Conservation (phyloP, 2,888 invertebrate species). For the Carabus problematicus region DNA sequence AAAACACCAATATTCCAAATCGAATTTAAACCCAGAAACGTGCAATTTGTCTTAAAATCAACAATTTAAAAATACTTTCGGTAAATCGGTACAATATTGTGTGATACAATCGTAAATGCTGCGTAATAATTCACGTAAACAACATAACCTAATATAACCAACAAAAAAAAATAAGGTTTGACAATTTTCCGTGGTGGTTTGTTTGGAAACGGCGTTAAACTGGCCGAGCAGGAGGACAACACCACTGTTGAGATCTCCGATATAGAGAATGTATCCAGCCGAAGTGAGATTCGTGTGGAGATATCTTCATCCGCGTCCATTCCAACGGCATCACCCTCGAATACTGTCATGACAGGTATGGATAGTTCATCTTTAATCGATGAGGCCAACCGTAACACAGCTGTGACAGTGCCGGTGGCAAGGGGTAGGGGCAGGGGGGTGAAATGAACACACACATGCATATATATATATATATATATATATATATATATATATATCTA, state of each 20-base stretch:
- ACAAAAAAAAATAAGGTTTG: neutral
- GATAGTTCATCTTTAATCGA: neutral
- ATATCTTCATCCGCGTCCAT: conserved; percentile 48
- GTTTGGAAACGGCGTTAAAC: conserved; percentile 48
- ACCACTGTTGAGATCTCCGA: conserved; percentile 58
- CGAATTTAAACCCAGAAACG: neutral
- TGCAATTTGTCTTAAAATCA: neutral
- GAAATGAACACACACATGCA: conserved; percentile 44
- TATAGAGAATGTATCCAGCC: conserved; percentile 53
- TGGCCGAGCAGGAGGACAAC: conserved; percentile 57
- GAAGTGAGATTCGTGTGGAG: conserved; percentile 46
- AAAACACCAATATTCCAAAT: conserved; percentile 30
- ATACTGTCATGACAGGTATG: conserved; percentile 60
- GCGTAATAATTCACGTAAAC: neutral
- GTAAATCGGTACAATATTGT: neutral
- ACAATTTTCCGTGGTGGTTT: neutral
- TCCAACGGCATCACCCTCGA: conserved; percentile 52
- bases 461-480: too few species aligned
- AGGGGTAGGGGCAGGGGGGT: conserved; percentile 43
- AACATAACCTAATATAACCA: neutral
- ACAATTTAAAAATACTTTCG: neutral
- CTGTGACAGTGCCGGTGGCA: too few species aligned
- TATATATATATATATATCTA: too few species aligned
- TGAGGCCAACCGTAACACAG: neutral
- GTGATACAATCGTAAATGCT: neutral